Evolutionary conservation across 2,888 invertebrate species (phyloP).

Genomic region (Ophion costatus): DNA sequence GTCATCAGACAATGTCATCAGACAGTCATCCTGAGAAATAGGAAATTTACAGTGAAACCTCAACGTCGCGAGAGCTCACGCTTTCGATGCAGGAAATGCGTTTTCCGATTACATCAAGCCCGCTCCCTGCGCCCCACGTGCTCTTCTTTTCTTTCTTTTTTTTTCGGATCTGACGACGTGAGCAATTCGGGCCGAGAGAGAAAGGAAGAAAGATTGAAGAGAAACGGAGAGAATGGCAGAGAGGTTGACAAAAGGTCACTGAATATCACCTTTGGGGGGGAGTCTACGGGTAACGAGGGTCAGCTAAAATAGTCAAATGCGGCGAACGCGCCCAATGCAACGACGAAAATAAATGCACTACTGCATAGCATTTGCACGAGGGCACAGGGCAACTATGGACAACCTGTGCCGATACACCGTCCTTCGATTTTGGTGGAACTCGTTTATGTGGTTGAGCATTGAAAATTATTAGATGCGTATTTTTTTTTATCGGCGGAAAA

Average conservation of each 20-base stretch:
- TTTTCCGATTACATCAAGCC: conserved; percentile 5
- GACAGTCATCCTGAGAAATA: not conserved
- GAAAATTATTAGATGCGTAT: not conserved
- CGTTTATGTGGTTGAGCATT: no score
- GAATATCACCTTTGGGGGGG: not conserved
- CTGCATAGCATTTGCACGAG: no score
- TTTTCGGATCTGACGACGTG: conserved; percentile 38
- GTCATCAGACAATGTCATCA: no score
- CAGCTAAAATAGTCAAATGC: not conserved
- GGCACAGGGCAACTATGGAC: no score
- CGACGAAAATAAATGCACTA: not conserved
- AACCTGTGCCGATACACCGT: no score
- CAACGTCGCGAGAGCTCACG: no score
- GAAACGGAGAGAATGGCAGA: not conserved
- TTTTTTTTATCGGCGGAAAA: not conserved
- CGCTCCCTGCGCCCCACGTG: not conserved
- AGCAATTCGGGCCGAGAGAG: conserved; percentile 42
- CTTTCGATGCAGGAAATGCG: not conserved
- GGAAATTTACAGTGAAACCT: not conserved
- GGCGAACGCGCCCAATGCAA: not conserved
- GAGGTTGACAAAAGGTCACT: no score
- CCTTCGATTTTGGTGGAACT: no score
- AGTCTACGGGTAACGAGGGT: not conserved
- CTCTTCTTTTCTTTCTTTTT: not conserved
- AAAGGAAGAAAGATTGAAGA: not conserved